phyloP scores from a whole-genome alignment of 2,888 invertebrate species.

The Ramazzottius varieornatus region DNA sequence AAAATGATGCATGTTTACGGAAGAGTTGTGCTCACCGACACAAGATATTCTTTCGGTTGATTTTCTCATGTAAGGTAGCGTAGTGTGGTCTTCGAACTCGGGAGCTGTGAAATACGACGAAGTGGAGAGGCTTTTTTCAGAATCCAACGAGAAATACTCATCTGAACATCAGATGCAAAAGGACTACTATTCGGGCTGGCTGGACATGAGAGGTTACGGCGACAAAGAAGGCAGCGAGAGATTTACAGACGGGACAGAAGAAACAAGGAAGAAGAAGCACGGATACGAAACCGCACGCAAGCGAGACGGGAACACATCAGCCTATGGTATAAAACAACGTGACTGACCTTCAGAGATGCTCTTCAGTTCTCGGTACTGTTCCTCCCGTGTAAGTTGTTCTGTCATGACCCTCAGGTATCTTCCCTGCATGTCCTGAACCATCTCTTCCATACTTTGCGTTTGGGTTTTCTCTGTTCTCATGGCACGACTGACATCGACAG shows the following conservation, averaged over 20 bases:
- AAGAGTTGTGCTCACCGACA: neutral
- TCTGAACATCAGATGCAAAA: slow-evolving; percentile 1
- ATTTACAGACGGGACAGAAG: too few species aligned
- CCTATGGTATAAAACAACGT: too few species aligned
- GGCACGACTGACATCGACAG: neutral
- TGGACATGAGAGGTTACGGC: slow-evolving; percentile 5
- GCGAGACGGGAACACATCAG: too few species aligned
- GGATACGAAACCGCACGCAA: too few species aligned
- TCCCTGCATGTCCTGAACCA: slow-evolving; percentile 3
- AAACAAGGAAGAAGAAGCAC: too few species aligned
- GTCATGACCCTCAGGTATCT: neutral
- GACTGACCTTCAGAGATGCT: slow-evolving; percentile 5
- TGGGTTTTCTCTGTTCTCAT: neutral
- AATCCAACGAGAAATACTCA: slow-evolving; percentile 1
- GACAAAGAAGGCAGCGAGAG: too few species aligned
- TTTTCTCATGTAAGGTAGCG: slow-evolving; percentile 15
- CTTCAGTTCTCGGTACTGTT: neutral
- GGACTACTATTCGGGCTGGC: neutral
- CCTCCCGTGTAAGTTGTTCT: neutral
- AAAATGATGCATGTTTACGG: too few species aligned
- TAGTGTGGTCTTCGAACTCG: slow-evolving; percentile 16
- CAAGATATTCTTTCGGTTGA: slow-evolving; percentile 5
- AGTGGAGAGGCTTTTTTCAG: neutral
- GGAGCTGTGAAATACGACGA: slow-evolving; percentile 12
- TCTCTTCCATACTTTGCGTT: slow-evolving; percentile 1